Evolutionary conservation across 2,113 vertebrate species (phyloP), one percentile per base, ranked within the genome.

Genomic region (Guaruba guarouba): DNA sequence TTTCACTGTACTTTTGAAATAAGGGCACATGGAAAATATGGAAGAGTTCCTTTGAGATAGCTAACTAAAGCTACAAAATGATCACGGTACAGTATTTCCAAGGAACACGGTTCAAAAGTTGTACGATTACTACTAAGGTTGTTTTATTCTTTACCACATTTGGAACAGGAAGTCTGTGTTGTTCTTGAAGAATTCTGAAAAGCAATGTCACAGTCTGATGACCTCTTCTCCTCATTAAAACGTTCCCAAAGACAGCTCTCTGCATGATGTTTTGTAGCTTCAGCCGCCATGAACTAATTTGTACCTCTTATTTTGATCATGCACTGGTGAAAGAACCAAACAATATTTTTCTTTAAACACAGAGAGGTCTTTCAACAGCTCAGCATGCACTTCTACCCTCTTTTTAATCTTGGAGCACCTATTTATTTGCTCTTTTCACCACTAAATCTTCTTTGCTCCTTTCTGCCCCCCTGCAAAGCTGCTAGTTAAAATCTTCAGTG

Each of bases 351-450:
- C 98, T 98, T 98, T 98, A 98, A 98, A 98, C 98, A 98, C 98
- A 98, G 98, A 98, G 98, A 98, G 97, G 97, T 95, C 98, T 98
- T 98, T 98, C 98, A 98, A 98, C 98, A 97, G 98, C 98, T 98
- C 98, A 98, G 98, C 97, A 96, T 97, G 97, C 97, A 98, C 98
- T 99, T 98, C 99, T 97, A 98, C 98, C 97, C 98, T 98, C 98
- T 98, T 98, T 98, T 99, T 99, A 99, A 99, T 98, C 98, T 99
- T 98, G 98, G 98, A 98, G 98, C 98, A 98, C 98, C 99, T 99
- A 99, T 99, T 99, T 99, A 99, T 99, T 99, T 99, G 98, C 98
- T 98, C 98, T 98, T 99, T 99, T 99, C 98, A 98, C 98, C 89
- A 96, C 98, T 98, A 98, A 99, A 98, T 98, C 98, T 98, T 98